Evolutionary conservation across 2,797 vertebrate genomes (phyloP).

Genomic region (Leuciscus waleckii): DNA sequence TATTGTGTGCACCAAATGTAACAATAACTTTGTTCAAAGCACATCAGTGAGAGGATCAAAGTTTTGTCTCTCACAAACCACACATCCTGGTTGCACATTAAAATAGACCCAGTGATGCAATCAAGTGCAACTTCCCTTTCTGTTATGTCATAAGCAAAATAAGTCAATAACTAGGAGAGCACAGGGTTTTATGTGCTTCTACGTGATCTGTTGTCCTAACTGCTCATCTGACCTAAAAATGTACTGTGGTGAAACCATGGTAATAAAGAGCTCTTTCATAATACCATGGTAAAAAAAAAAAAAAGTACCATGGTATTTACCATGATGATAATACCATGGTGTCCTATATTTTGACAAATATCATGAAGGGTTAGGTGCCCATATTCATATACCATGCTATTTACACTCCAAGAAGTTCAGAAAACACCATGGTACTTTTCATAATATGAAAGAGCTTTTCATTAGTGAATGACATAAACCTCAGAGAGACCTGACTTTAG

Average conservation of each 20-base stretch:
- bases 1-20: not conserved
- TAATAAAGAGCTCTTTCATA: too few species aligned
- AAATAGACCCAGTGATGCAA: conserved; percentile 60
- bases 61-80: conserved; percentile 30
- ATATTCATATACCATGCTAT: not conserved
- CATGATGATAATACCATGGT: not conserved
- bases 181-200: not conserved
- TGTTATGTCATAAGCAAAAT: conserved; percentile 27
- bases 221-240: conserved; percentile 1
- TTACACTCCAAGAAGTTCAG: not conserved
- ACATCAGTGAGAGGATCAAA: conserved; percentile 44
- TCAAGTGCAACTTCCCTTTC: conserved; percentile 46
- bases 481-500: not conserved
- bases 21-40: conserved; percentile 47
- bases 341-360: not conserved
- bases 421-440: not conserved
- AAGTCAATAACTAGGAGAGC: conserved; percentile 24
- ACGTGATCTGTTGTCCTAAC: conserved; percentile 6
- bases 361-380: not conserved
- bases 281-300: not conserved
- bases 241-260: not conserved
- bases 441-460: not conserved
- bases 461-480: not conserved
- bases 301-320: not conserved
- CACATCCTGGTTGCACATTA: conserved; percentile 45